Conservation (phyloP, 2,797 vertebrate genomes). For the Hypotaenidia okinawae region DNA sequence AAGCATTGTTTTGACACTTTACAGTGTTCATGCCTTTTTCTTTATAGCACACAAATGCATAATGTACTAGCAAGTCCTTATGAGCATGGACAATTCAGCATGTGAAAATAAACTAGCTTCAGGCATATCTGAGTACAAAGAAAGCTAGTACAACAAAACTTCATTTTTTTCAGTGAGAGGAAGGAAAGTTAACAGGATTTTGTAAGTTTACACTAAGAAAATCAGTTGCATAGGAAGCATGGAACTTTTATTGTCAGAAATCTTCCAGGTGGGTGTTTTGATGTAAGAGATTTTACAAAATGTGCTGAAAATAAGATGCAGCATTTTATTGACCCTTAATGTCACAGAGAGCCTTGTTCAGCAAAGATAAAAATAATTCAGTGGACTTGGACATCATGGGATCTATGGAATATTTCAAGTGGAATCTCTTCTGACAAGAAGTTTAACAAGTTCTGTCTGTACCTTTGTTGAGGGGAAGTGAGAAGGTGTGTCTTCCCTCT, state of each 20-base stretch:
- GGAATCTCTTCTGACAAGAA: neutral
- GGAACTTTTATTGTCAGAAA: constrained; percentile 38
- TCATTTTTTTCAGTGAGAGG: neutral
- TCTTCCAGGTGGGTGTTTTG: neutral
- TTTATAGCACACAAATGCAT: neutral
- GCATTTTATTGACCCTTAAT: constrained; percentile 39
- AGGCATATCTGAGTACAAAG: constrained; percentile 30
- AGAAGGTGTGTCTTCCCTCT: neutral
- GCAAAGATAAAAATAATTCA: constrained; percentile 33
- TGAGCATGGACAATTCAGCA: constrained; percentile 29
- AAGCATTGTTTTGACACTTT: neutral
- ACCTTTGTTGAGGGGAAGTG: neutral
- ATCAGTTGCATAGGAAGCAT: constrained; percentile 47
- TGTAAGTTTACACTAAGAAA: neutral
- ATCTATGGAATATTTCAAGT: constrained; percentile 32
- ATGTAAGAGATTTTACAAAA: constrained; percentile 47
- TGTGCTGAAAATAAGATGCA: constrained; percentile 44
- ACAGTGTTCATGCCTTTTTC: neutral
- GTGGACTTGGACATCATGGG: constrained; percentile 34
- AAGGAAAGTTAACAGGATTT: constrained; percentile 58
- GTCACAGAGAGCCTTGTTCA: constrained; percentile 2
- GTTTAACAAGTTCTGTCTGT: neutral
- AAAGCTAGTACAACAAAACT: constrained; percentile 18
- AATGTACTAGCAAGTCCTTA: constrained; percentile 31
- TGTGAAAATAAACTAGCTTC: constrained; percentile 46